Evolutionary conservation across 1,140 invertebrate species (phyloP).

Genomic region (Latrodectus geometricus): DNA sequence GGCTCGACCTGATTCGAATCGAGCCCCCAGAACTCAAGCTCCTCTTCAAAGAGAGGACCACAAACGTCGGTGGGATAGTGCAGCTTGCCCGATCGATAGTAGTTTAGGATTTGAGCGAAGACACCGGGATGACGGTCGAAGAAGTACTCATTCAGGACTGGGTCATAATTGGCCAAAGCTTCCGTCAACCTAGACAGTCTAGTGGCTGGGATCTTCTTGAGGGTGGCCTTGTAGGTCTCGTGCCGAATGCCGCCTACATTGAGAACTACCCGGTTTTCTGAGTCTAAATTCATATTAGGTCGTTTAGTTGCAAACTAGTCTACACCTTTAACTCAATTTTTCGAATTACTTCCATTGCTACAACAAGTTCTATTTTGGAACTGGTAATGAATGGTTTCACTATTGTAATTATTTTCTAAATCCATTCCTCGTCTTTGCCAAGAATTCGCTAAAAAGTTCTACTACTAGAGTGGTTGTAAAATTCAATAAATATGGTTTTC

Average conservation of each 20-base stretch:
- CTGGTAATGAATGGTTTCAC: too few species aligned
- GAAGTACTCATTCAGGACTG: constrained; percentile 86
- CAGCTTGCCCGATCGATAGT: constrained; percentile 94
- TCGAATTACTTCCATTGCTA: too few species aligned
- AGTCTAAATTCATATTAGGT: constrained; percentile 42
- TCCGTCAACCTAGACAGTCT: constrained; percentile 84
- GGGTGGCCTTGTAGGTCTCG: constrained; percentile 86
- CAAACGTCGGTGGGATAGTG: constrained; percentile 99
- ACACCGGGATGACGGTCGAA: constrained; percentile 85
- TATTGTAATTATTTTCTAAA: too few species aligned
- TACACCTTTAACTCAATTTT: too few species aligned
- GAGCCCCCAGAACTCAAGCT: constrained; percentile 95
- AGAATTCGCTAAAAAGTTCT: too few species aligned
- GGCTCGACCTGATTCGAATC: constrained; percentile 88
- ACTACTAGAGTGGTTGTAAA: too few species aligned
- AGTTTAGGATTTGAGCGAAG: constrained; percentile 84
- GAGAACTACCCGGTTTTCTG: constrained; percentile 77
- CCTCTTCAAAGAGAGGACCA: constrained; percentile 94
- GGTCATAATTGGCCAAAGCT: constrained; percentile 88
- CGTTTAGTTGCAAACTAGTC: too few species aligned
- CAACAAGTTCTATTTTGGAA: too few species aligned
- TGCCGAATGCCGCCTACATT: constrained; percentile 78
- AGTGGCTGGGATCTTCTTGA: constrained; percentile 91
- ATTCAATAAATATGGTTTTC: too few species aligned
- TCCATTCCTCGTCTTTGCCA: too few species aligned